Conservation (phyloP, 2,888 invertebrate species). For the Lypha dubia region DNA sequence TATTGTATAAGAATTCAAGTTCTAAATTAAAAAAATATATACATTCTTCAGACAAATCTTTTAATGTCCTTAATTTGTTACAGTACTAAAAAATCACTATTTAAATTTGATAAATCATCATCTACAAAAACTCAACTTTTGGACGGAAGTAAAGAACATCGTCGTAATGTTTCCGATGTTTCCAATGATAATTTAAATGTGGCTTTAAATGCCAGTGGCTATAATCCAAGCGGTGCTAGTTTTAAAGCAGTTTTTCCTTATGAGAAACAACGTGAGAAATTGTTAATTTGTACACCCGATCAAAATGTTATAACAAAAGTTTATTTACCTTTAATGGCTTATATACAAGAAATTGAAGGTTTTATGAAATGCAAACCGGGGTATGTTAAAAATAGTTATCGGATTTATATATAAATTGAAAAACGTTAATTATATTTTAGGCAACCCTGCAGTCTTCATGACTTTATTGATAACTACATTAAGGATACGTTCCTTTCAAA, state of each 20-base stretch:
- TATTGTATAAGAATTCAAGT: not conserved
- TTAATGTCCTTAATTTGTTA: constrained; percentile 55
- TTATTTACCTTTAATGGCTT: constrained; percentile 91
- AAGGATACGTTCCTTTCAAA: constrained; percentile 93
- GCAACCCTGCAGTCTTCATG: constrained; percentile 90
- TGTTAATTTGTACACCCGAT: constrained; percentile 90
- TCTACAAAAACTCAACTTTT: constrained; percentile 51
- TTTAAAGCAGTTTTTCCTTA: constrained; percentile 68
- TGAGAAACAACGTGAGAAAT: constrained; percentile 84
- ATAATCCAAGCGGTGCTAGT: constrained; percentile 71
- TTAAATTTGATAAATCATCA: constrained; percentile 88
- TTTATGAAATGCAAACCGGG: constrained; percentile 85
- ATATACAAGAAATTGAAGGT: constrained; percentile 92
- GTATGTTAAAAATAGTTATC: constrained; percentile 80
- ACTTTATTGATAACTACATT: constrained; percentile 93
- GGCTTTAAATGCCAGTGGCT: constrained; percentile 69
- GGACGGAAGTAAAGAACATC: constrained; percentile 78
- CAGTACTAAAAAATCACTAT: constrained; percentile 86
- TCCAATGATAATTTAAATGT: constrained; percentile 80
- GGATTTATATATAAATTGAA: not conserved
- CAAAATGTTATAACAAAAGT: constrained; percentile 90
- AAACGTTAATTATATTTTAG: constrained; percentile 77
- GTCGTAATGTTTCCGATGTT: constrained; percentile 82
- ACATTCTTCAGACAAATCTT: not conserved
- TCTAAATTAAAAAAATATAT: not conserved